phyloP scores from a whole-genome alignment of 2,113 vertebrate genomes.

The Symphodus melops region DNA sequence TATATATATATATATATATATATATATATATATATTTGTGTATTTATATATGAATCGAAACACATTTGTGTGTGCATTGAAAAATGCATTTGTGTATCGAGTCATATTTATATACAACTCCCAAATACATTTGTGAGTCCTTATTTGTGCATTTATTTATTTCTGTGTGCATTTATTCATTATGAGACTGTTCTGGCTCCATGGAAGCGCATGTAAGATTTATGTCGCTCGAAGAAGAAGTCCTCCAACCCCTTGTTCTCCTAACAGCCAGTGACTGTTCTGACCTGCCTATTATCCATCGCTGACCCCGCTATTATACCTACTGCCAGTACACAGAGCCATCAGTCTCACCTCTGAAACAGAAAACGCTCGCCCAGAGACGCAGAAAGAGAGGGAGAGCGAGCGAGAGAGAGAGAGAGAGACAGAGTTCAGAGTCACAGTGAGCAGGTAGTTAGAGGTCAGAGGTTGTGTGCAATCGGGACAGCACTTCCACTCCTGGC shows the following conservation, averaged over 20 bases:
- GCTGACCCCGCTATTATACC: slow-evolving; percentile 67
- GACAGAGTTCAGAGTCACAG: slow-evolving; percentile 62
- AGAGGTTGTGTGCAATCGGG: slow-evolving; percentile 73
- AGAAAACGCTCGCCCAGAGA: slow-evolving; percentile 32
- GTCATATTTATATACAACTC: no score
- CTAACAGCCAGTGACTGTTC: slow-evolving; percentile 59
- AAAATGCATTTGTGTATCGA: no score
- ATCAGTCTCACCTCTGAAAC: slow-evolving; percentile 58
- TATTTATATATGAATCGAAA: no score
- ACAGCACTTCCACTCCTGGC: slow-evolving; percentile 76
- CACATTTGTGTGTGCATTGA: no score
- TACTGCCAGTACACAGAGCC: slow-evolving; percentile 60
- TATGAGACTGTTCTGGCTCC: no score
- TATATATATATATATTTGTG: no score
- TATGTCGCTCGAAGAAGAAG: slow-evolving; percentile 59
- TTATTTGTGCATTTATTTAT: no score
- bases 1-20: no score
- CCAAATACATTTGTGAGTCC: no score
- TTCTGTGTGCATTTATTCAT: no score
- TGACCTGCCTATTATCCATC: slow-evolving; percentile 72
- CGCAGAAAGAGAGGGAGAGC: slow-evolving; percentile 30
- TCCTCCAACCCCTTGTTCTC: slow-evolving; percentile 70
- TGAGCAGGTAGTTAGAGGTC: slow-evolving; percentile 73
- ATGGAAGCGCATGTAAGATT: background rate
- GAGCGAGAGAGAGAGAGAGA: slow-evolving; percentile 46